Base-by-base conservation (phyloP, 2,888 invertebrate genomes). In the Plebejus melissa region DNA sequence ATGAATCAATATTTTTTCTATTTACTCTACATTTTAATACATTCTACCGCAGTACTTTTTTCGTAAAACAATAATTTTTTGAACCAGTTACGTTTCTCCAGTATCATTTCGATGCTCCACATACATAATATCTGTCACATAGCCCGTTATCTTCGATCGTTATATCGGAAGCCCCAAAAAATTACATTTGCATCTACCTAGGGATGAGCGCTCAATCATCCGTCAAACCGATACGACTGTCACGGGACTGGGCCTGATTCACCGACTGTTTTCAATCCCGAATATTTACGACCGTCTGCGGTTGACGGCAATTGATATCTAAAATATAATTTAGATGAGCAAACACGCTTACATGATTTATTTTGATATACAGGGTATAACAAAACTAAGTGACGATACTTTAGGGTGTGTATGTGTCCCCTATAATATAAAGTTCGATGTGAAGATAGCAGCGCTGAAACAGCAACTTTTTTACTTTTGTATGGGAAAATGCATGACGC, bases 251-350 rank as follows among this genome's bases (percentile, higher is more conserved):
- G 5, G 5, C 6, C 13, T 36, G 65, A 65, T 65, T 65, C 32
- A 65, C 46, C 71, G 71, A 71, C 28, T 71, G 71, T 71, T 71
- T 71, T 71, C 71, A 41, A 71, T 71, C 11, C 13, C 46, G 28
- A 46, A 71, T 71, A 71, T 71, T 71, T 46, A 71, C 11, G 65
- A 11, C 13, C 13, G 5, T 65, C 65, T 65, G 65, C 32, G 65
- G 5, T 65, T 13, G 32, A 65, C 13, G 32, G 65, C 65, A 32
- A 65, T 65, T 32, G 65, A 65, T 65, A 65, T 65, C 65, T 65
- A 65, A 65, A 65, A 65, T 65, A 65, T 65, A 65, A 65, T 65
- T 65, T 36, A 36, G 65, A 60, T 54, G 54, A 1, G 4, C 54
- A 16, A 54, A 54, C 13, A 16, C 4, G 4, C 16, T 13, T 16